These are phyloP conservation scores for Aselliscus stoliczkanus DNA, from an alignment of 2,797 vertebrate genomes.

Conservation along the genomic window DNA sequence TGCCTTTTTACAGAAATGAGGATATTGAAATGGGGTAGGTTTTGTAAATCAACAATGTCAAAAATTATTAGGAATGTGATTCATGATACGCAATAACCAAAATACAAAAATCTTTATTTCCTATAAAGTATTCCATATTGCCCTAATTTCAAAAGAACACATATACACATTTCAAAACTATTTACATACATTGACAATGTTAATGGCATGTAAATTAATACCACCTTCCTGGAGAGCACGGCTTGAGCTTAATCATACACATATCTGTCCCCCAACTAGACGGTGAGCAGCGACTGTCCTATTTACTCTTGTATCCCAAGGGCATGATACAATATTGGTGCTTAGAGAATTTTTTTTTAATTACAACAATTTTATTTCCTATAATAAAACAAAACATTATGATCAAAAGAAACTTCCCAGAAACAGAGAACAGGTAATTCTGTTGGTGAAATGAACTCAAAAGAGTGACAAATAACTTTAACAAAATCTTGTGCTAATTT, in stretches of 20 bases:
- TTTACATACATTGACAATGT: background rate
- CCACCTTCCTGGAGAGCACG: background rate
- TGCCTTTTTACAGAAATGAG: background rate
- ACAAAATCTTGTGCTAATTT: background rate
- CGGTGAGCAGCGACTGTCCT: background rate
- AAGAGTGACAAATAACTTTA: background rate
- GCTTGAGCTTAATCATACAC: background rate
- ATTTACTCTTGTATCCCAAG: background rate
- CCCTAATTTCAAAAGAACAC: background rate
- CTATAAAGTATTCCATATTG: background rate
- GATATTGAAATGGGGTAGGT: background rate
- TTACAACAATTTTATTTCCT: background rate
- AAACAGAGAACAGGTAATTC: background rate
- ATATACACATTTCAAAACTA: background rate
- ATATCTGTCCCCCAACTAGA: background rate
- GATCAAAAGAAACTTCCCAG: background rate
- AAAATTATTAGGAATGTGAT: background rate
- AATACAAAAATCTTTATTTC: constrained; percentile 4
- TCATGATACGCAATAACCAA: background rate
- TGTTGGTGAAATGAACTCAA: background rate
- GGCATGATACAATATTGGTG: background rate
- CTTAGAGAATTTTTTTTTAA: no score
- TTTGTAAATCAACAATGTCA: background rate
- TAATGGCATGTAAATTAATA: background rate
- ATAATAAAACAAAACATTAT: background rate